A percentile compares a stretch with the other conserved stretches of the same genome.
Conservation (phyloP, 2,888 invertebrate species). For the Smittia sp. region DNA sequence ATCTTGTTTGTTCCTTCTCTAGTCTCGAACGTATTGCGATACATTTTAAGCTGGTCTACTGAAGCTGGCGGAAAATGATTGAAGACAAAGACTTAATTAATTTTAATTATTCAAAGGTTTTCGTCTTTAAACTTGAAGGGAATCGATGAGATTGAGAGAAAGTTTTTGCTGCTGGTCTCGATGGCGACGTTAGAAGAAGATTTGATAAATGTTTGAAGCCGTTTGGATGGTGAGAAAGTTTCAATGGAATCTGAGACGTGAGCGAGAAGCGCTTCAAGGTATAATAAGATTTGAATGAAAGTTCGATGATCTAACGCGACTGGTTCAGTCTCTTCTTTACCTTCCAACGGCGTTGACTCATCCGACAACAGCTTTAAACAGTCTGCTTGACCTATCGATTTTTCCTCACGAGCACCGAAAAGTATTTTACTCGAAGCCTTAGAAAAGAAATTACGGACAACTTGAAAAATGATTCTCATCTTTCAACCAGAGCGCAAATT, state of each 20-base stretch:
- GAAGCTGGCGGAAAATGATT: conserved; percentile 36
- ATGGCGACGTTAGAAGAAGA: too few relatives aligned
- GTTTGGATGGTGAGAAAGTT: too few relatives aligned
- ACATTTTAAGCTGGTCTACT: not conserved
- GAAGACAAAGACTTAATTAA: conserved; percentile 36
- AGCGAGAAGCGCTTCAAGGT: too few relatives aligned
- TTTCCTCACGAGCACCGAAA: not conserved
- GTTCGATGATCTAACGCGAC: too few relatives aligned
- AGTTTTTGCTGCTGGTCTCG: too few relatives aligned
- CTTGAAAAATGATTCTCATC: conserved; percentile 40
- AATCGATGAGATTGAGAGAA: not conserved
- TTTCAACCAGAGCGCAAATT: not conserved
- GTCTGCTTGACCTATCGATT: conserved; percentile 33
- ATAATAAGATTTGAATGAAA: too few relatives aligned
- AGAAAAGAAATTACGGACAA: not conserved
- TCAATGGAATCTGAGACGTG: too few relatives aligned
- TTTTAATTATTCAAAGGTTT: conserved; percentile 33
- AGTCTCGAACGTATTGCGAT: not conserved
- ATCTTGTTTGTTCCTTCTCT: conserved; percentile 21
- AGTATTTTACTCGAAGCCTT: not conserved
- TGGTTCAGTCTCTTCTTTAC: too few relatives aligned
- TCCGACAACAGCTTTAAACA: too few relatives aligned
- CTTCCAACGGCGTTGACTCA: too few relatives aligned
- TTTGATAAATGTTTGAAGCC: not conserved
- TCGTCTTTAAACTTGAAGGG: not conserved